Base-by-base conservation (phyloP, 1,140 invertebrate genomes). In the Tetragonula clypearis region DNA sequence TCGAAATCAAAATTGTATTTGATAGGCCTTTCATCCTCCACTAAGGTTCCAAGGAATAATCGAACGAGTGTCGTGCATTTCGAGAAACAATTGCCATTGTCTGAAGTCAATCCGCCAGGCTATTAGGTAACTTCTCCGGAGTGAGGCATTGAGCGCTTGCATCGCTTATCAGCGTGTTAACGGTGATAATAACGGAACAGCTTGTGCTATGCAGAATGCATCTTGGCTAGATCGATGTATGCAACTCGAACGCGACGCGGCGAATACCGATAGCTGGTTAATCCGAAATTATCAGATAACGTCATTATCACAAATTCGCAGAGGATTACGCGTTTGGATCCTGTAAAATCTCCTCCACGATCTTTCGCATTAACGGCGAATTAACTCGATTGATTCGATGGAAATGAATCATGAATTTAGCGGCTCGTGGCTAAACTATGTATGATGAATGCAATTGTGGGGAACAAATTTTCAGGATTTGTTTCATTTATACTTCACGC, bases 111-210 rank as follows among this genome's bases (percentile, higher is more conserved):
- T 84, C 41, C 68, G 11, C 17, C 23, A 21, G 49, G 17, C 58
- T 55, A 56, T 85, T 74, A 68, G 56, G n/a, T 5, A 74, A 74
- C 78, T 85, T 80, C 68, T 85, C 30, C 3, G 53, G 35, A 71
- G 56, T 23, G 68, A 26, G 19, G 23, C 68, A 62, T 49, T 6
- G 56, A 72, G 35, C n/a, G 21, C 21, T 62, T 14, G 62, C 23
- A 2, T 6, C 15, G 66, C 83, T 80, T 85, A 85, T 85, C 84
- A 53, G 60, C 71, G 71, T 62, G 82, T 85, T 85, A 80, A 74
- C 71, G 84, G n/a, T 35, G 19, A 74, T 74, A 81, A 85, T 81
- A 85, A 85, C 71, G 60, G 62, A 49, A 56, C 26, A n/a, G 69
- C 35, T 49, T 73, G 69, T 80, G 35, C 35, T 35, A 62, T n/a